Evolutionary conservation across 2,113 vertebrate species (phyloP), one percentile per base, ranked within the genome.

Genomic region (Nestor notabilis): DNA sequence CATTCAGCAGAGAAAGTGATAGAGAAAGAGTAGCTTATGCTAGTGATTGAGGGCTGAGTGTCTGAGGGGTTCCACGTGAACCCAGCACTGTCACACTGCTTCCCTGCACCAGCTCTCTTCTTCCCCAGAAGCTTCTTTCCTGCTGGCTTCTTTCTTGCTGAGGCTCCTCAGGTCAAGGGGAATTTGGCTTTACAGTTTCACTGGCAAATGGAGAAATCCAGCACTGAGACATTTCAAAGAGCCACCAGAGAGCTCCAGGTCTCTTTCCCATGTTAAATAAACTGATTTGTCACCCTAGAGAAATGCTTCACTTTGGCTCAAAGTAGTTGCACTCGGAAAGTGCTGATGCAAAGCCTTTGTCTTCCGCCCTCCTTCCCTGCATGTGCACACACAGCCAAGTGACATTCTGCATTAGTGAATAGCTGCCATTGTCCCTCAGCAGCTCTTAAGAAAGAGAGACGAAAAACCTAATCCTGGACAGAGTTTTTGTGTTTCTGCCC

Each of bases 301-400:
- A 72, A 92, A 61, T n/a, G 29, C 65, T 85, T 83, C 24, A 5
- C 23, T 91, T 87, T 90, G 85, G 66, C 75, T 95, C 0, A 2
- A 52, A 75, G 78, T 64, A 56, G 20, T 43, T 69, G 70, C 39
- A 37, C 20, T 70, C 28, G 63, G 72, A 89, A 91, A 91, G 19
- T 86, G 79, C 66, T 94, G 90, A 88, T 88, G 85, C 49, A 82
- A 94, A 93, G 21, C n/a, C 13, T 85, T 80, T 80, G 15, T 76
- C n/a, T 93, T 92, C 37, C 17, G 41, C 90, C 46, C 41, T 93
- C 47, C 70, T 83, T 65, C 75, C 71, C 47, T 86, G 70, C 41
- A 10, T 52, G 29, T 49, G 69, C 52, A 39, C 9, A 25, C 4
- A 84, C 35, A 90, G 82, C 65, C 92, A 94, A 68, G 41, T 41